Evolutionary conservation across 2,797 vertebrate species (phyloP), one percentile per base, ranked within the genome.

Genomic region (Sus cebifrons): DNA sequence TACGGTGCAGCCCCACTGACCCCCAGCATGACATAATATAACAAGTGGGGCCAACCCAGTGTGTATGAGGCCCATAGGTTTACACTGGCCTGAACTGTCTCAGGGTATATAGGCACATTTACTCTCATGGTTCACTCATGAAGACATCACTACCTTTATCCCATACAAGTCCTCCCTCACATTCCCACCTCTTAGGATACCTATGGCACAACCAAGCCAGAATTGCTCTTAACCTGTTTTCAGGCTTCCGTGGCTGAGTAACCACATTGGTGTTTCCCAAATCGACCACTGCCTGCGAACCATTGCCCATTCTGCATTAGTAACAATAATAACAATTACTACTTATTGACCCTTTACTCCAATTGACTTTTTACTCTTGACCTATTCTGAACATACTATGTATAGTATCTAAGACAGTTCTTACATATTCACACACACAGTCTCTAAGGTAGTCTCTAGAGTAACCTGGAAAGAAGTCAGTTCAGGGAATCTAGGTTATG

Each of bases 361-460:
- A 49, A 10, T 49, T 49, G 44, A 49, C 44, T 49, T 10, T 49
- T 6, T 49, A 49, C 44, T 23, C 17, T 32, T 14, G 17, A 78
- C 27, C 62, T 65, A 17, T 8, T 6, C 17, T 73, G 52, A 64
- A 81, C 79, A 36, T 25, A 11, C 5, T 5, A 14, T 36, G 17
- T 40, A 49, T 1, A 6, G 52, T 18, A 21, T 29, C 77, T 52
- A 64, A 83, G 18, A 7, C 6, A 56, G 27, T n/a, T 52, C 20
- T 18, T 2, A 25, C 8, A 64, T 25, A 20, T 6, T 49, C 44
- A 60, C 1, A 36, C 6, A 10, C 5, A 60, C 1, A 3, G 1
- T 20, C n/a, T 67, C 17, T 77, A 52, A 93, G 14, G 11, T n/a
- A 25, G 32, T 62, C 23, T 13, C 67, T 71, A 73, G 6, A 64